Percentiles rank a stretch among this genome's conserved stretches.
phyloP scores from a whole-genome alignment of 2,113 vertebrate genomes.

The Carassius carassius region DNA sequence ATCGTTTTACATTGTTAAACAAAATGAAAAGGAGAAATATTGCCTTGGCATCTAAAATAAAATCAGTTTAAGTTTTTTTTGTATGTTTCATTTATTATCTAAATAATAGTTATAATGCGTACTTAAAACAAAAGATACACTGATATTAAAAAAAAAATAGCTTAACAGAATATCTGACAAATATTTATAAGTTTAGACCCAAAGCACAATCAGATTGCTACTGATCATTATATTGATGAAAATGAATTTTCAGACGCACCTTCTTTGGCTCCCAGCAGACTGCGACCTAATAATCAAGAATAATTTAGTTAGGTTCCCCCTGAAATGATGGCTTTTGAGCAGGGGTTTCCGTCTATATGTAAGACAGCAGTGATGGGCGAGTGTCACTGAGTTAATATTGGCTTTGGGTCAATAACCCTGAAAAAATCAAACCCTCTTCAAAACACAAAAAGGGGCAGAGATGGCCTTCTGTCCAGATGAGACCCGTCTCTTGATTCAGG shows the following conservation, averaged over 20 bases:
- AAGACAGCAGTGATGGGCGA: background rate
- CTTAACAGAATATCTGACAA: background rate
- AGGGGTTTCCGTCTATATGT: background rate
- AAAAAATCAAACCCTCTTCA: constrained; percentile 8
- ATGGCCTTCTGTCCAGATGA: background rate
- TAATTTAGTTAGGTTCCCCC: background rate
- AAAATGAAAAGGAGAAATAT: background rate
- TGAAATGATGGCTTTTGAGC: background rate
- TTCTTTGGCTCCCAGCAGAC: background rate
- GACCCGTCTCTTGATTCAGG: background rate
- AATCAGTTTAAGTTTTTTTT: background rate
- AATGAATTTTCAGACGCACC: background rate
- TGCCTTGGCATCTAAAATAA: background rate
- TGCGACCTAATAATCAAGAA: background rate
- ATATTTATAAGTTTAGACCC: background rate
- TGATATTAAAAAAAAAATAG: too few relatives aligned
- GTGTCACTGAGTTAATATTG: constrained; percentile 56
- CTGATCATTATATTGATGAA: background rate
- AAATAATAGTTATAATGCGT: too few relatives aligned
- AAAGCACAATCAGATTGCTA: background rate
- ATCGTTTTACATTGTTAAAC: background rate
- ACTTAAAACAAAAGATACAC: too few relatives aligned
- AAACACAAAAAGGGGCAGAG: background rate
- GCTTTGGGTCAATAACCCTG: constrained; percentile 52
- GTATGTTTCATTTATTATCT: too few relatives aligned